Evolutionary conservation across 2,888 invertebrate species (phyloP).

Genomic region (Loripinus fragilis): DNA sequence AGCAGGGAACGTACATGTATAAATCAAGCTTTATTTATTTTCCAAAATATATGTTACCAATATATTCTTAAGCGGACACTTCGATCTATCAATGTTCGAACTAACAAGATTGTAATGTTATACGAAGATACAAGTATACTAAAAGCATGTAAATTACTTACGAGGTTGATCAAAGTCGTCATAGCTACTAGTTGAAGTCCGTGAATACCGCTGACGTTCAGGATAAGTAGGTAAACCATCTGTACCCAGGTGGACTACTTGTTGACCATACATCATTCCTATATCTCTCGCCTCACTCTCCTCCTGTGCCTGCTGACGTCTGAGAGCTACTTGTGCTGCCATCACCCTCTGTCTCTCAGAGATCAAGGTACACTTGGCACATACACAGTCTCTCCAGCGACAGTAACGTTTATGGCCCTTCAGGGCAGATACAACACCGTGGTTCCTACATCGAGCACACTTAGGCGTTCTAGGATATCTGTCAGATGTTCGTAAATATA

Average conservation of each 20-base stretch:
- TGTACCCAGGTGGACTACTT: slow-evolving; percentile 75
- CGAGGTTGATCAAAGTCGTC: slow-evolving; percentile 56
- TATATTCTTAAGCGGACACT: too few relatives aligned
- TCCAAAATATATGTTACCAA: too few relatives aligned
- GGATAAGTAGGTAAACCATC: slow-evolving; percentile 59
- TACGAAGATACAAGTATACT: too few relatives aligned
- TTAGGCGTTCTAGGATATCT: slow-evolving; percentile 98
- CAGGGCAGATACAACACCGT: slow-evolving; percentile 97
- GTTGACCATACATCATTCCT: slow-evolving; percentile 89
- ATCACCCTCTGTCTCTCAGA: slow-evolving; percentile 98
- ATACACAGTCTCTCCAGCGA: slow-evolving; percentile 97
- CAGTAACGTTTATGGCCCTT: slow-evolving; percentile 94
- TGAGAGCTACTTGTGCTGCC: slow-evolving; percentile 98
- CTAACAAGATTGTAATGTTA: too few relatives aligned
- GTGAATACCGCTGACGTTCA: slow-evolving; percentile 23
- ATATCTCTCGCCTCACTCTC: slow-evolving; percentile 97
- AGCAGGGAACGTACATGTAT: too few relatives aligned
- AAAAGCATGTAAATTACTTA: too few relatives aligned
- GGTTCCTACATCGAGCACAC: slow-evolving; percentile 98
- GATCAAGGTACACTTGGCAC: slow-evolving; percentile 97
- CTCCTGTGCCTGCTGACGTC: slow-evolving; percentile 98
- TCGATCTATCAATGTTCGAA: too few relatives aligned
- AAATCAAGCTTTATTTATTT: too few relatives aligned
- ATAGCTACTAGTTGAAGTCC: slow-evolving; percentile 46
- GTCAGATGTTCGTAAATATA: slow-evolving; percentile 85